Evolutionary conservation across 1,140 invertebrate genomes (phyloP).

Genomic region (Brachionus sp.): DNA sequence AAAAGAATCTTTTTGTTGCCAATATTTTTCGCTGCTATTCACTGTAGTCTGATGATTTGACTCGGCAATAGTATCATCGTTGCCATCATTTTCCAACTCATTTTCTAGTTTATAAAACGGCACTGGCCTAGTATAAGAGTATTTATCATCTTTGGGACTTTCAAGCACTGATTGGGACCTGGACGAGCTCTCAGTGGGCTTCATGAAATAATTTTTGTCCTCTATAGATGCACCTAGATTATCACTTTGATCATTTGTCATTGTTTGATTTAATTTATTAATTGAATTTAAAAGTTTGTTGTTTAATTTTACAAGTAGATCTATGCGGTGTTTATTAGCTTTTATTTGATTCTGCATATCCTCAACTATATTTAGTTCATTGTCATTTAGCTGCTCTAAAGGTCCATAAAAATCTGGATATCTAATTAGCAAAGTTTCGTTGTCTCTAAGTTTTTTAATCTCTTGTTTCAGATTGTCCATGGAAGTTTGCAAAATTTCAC

Average conservation of each 20-base stretch:
- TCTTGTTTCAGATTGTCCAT: neutral
- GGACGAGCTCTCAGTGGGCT: slow-evolving; percentile 28
- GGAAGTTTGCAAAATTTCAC: neutral
- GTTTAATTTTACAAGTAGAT: slow-evolving; percentile 13
- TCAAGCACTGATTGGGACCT: neutral
- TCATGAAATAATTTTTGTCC: slow-evolving; percentile 44
- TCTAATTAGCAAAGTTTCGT: neutral
- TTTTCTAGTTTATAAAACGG: slow-evolving; percentile 39
- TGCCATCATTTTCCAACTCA: neutral
- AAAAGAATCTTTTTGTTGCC: neutral
- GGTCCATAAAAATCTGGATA: slow-evolving; percentile 45
- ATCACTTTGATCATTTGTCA: neutral
- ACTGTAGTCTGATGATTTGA: neutral
- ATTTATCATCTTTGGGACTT: neutral
- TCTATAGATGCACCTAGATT: neutral
- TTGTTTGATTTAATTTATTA: slow-evolving; percentile 28
- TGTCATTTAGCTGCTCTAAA: neutral
- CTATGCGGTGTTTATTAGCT: slow-evolving; percentile 31
- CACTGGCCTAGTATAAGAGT: neutral
- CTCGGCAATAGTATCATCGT: neutral
- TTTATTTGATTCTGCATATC: slow-evolving; percentile 45
- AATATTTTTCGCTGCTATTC: neutral
- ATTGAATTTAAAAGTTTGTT: neutral
- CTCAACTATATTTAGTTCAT: neutral
- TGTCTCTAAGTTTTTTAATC: slow-evolving; percentile 10